Percentiles rank a stretch among this genome's conserved stretches.
phyloP scores from a whole-genome alignment of 2,113 vertebrate genomes.

The Eira barbara region DNA sequence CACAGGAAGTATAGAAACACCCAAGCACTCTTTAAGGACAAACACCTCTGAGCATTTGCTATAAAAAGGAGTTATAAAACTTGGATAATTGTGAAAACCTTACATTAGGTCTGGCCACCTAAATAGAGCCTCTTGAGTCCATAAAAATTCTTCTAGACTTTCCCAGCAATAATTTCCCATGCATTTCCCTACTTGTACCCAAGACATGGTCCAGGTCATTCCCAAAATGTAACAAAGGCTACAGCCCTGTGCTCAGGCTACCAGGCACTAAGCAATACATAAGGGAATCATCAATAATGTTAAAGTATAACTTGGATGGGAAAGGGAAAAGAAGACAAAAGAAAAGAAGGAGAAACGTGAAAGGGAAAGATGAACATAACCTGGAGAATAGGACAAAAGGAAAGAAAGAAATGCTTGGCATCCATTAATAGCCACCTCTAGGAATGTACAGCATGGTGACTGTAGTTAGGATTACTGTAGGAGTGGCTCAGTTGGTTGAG shows the following conservation, averaged over 20 bases:
- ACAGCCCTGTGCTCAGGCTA: background rate
- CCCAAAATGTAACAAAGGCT: background rate
- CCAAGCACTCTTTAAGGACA: background rate
- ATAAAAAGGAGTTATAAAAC: background rate
- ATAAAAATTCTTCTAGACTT: background rate
- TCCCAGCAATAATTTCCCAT: background rate
- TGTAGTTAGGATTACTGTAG: background rate
- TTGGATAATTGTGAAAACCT: slow-evolving; percentile 17
- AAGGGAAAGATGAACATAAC: background rate
- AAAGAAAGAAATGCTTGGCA: background rate
- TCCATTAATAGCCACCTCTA: background rate
- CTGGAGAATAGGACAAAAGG: background rate
- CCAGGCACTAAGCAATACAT: background rate
- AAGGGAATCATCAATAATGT: background rate
- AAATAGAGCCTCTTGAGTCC: background rate
- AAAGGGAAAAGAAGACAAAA: background rate
- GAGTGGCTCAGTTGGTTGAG: background rate
- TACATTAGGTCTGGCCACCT: background rate
- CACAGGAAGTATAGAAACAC: background rate
- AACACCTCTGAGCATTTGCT: background rate
- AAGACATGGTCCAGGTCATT: background rate
- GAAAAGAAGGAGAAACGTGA: background rate
- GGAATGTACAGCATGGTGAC: background rate
- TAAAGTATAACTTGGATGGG: background rate
- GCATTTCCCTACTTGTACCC: background rate